Evolutionary conservation across 1,140 invertebrate genomes (phyloP).

Genomic region (Magallana ariakensis): DNA sequence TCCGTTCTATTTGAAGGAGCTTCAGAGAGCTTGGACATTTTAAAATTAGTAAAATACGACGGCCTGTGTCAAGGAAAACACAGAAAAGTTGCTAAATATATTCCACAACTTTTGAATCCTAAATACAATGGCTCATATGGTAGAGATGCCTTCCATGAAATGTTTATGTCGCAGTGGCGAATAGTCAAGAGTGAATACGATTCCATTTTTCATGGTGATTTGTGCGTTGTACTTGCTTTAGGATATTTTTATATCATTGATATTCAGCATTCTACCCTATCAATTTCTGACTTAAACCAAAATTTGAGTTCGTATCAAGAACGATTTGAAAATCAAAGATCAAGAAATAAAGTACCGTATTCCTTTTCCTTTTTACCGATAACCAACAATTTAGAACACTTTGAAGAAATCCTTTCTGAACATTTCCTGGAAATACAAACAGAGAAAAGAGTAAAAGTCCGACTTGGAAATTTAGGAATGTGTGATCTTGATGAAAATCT

Average conservation of each 20-base stretch:
- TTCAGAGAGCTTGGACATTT: not conserved
- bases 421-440: not conserved
- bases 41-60: slow-evolving; percentile 30
- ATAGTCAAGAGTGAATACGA: not conserved
- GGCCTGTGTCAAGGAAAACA: not conserved
- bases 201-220: slow-evolving; percentile 8
- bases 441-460: not conserved
- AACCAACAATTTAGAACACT: not conserved
- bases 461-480: not conserved
- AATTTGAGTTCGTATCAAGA: not conserved
- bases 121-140: not conserved
- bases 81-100: not conserved
- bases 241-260: slow-evolving; percentile 24
- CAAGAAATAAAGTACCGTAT: not conserved
- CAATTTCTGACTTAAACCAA: slow-evolving; percentile 6
- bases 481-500: not conserved
- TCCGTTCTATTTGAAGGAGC: not conserved
- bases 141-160: not conserved
- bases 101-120: not conserved
- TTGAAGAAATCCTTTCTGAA: not conserved
- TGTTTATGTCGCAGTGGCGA: not conserved
- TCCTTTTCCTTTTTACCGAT: not conserved
- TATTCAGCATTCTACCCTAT: not conserved
- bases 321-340: not conserved
- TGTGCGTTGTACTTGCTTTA: slow-evolving; percentile 24